Evolutionary conservation across 1,140 invertebrate genomes (phyloP).

Genomic region (Tachypleus tridentatus): DNA sequence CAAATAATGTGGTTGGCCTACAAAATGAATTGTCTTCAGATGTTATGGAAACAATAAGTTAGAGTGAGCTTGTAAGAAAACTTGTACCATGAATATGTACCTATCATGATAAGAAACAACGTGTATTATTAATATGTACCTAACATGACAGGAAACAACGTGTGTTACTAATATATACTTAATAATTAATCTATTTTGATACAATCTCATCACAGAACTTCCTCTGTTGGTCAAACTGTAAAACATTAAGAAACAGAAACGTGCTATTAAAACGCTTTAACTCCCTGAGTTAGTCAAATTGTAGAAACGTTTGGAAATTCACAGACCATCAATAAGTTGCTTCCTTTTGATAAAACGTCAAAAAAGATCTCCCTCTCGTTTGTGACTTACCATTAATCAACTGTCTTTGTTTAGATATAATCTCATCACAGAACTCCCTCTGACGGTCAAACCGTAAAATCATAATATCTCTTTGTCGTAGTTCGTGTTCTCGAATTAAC

Average conservation of each 20-base stretch:
- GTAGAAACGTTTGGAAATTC: background rate
- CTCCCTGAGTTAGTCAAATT: too few relatives aligned
- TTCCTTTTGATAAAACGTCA: background rate
- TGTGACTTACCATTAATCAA: conserved; percentile 61
- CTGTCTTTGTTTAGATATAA: conserved; percentile 70
- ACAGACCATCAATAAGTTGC: conserved; percentile 8
- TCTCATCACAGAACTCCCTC: conserved; percentile 73
- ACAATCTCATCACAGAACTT: conserved; percentile 85
- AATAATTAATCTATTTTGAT: conserved; percentile 49
- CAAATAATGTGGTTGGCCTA: too few relatives aligned
- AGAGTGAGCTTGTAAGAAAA: too few relatives aligned
- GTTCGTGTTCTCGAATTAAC: conserved; percentile 67
- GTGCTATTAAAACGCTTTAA: too few relatives aligned
- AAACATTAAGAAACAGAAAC: conserved; percentile 31
- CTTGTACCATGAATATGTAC: too few relatives aligned
- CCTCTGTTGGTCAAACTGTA: conserved; percentile 69
- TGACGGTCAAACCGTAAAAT: conserved; percentile 72
- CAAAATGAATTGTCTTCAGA: too few relatives aligned
- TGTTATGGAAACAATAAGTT: too few relatives aligned
- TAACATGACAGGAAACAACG: too few relatives aligned
- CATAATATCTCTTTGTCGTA: conserved; percentile 65
- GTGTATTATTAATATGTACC: too few relatives aligned
- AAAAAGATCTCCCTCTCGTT: background rate
- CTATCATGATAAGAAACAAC: too few relatives aligned
- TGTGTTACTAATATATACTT: too few relatives aligned